Evolutionary conservation across 2,888 invertebrate species (phyloP).

Genomic region (Ecdyonurus torrentis): DNA sequence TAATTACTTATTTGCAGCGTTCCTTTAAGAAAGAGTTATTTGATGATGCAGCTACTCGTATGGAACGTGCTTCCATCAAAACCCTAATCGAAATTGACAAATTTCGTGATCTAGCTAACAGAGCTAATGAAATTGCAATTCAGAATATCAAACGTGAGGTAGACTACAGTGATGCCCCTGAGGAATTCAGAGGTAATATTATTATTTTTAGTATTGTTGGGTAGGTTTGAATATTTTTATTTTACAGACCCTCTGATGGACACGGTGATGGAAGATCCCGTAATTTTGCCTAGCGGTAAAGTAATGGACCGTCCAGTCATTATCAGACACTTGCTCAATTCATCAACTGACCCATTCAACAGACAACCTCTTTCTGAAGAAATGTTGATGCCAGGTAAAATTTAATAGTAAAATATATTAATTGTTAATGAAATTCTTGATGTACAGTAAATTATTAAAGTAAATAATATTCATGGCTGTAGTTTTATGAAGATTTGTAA

Average conservation of each 20-base stretch:
- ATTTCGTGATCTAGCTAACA: conserved; percentile 58
- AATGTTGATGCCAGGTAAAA: conserved; percentile 70
- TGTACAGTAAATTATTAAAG: no score
- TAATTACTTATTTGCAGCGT: conserved; percentile 38
- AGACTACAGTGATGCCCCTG: conserved; percentile 89
- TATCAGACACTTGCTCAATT: conserved; percentile 82
- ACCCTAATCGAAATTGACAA: conserved; percentile 69
- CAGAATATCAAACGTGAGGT: conserved; percentile 73
- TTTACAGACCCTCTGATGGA: conserved; percentile 80
- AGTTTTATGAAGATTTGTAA: no score
- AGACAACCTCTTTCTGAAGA: conserved; percentile 88
- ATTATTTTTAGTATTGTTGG: background rate
- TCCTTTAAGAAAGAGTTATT: conserved; percentile 89
- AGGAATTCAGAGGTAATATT: conserved; percentile 72
- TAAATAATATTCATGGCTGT: no score
- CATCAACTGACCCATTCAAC: conserved; percentile 95
- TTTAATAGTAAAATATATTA: background rate
- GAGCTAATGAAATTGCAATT: conserved; percentile 55
- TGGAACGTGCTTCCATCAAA: conserved; percentile 71
- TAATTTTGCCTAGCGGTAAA: conserved; percentile 74
- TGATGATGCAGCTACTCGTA: conserved; percentile 69
- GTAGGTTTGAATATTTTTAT: background rate
- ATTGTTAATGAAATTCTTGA: background rate
- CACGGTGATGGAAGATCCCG: conserved; percentile 92
- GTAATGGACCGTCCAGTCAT: conserved; percentile 92